Percentiles rank a stretch among this genome's conserved stretches.
phyloP scores from a whole-genome alignment of 2,888 invertebrate species.

The Blastobasis lacticolella region DNA sequence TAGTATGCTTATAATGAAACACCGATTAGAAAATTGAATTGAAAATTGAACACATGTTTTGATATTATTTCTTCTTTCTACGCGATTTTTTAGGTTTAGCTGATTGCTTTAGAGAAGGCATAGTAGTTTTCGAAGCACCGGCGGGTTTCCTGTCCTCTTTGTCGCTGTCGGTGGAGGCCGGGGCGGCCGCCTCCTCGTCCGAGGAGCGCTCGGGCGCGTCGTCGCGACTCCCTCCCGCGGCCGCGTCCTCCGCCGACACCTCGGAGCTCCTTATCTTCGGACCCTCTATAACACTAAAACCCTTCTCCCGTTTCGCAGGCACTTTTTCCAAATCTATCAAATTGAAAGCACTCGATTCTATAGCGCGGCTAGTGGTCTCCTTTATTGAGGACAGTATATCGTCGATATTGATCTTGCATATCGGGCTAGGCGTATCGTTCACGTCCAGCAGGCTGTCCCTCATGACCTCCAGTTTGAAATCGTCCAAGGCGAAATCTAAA shows the following conservation, averaged over 20 bases:
- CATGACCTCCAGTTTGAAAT: constrained; percentile 63
- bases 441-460: constrained; percentile 57
- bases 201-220: constrained; percentile 70
- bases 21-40: constrained; percentile 30
- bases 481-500: constrained; percentile 58
- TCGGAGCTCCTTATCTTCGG: constrained; percentile 58
- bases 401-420: constrained; percentile 64
- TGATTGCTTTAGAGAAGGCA: constrained; percentile 56
- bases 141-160: constrained; percentile 57
- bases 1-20: constrained; percentile 23
- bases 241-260: constrained; percentile 39
- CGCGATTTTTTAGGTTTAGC: constrained; percentile 72
- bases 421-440: constrained; percentile 50
- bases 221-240: no score
- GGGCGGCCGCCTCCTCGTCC: constrained; percentile 71
- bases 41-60: constrained; percentile 41
- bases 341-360: constrained; percentile 55
- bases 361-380: constrained; percentile 45
- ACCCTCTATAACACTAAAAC: constrained; percentile 55
- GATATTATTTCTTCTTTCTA: constrained; percentile 75
- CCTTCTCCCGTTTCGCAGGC: constrained; percentile 49
- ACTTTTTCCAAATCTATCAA: constrained; percentile 60
- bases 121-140: constrained; percentile 45
- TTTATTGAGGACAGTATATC: constrained; percentile 60
- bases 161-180: constrained; percentile 73